Base-by-base conservation (phyloP, 2,113 vertebrate genomes). In the Pseudonaja textilis region DNA sequence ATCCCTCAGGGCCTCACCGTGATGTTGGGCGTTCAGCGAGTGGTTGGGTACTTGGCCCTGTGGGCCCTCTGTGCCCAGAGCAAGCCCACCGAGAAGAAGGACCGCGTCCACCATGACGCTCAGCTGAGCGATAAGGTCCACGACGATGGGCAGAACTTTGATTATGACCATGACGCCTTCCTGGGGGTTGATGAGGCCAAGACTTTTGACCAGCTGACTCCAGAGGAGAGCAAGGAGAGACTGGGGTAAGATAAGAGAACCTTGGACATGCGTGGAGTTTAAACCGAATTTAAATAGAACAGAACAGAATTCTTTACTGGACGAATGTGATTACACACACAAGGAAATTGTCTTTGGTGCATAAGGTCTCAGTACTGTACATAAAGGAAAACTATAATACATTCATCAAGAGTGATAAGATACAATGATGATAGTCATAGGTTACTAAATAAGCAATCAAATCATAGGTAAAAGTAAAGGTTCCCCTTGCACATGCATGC, bases 101-200 rank as follows among this genome's bases (percentile, higher is more conserved):
- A 98, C 42, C 98, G 98, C 0, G 97, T 98, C 0, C 98, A 98
- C 94, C 98, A 98, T 0, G 98, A 99, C 4, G 96, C 98, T 0
- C 97, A 97, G 9, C 98, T 99, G 42, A 99, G 98, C 4, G 93
- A 97, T 59, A 98, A 98, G 12, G 96, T 98, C 42, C 99, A 99
- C 1, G 97, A 99, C 1, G 99, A 99, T 7, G 94, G 96, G 0
- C 96, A 99, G 93, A 98, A 95, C 96, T 99, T 99, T 85, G 99
- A 99, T 93, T 99, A 99, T n/a, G 98, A 99, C 97, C 99, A 99
- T 0, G 99, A 99, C 52, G 99, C 99, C 11, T 99, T 99, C 93
- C 97, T 99, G 88, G 99, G 99, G 0, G 97, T 98, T 0, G 98
- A 99, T 0, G 98, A 99, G 87, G 98, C 99, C 81, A 98, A 98